Base-by-base conservation (phyloP, 1,140 invertebrate genomes). In the Bombus picipes region DNA sequence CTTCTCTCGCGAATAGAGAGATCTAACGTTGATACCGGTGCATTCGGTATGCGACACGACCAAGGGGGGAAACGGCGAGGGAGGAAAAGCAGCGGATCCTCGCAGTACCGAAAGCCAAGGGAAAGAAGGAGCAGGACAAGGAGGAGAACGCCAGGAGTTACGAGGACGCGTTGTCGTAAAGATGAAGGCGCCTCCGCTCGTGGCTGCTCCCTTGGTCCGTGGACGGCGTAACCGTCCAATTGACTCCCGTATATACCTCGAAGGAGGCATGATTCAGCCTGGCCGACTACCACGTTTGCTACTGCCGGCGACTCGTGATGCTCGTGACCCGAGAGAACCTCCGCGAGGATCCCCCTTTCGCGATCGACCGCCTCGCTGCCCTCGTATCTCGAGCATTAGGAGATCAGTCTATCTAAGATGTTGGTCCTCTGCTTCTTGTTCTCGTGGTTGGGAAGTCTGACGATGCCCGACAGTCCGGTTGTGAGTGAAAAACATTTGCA, bases 171-270 rank as follows among this genome's bases (percentile, higher is more conserved):
- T 88, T 88, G 89, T 90, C 89, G 87, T 90, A 90, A 90, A 90
- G 89, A 90, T 84, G 89, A 90, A 90, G 89, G 89, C 89, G 87
- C 89, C 89, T 90, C 81, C 83, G 78, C 81, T 90, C 83, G 75
- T 86, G 87, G 89, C 88, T 85, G 89, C 78, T 86, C 83, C 89
- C 87, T 90, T 86, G 77, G 83, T 90, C 71, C 85, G 72, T 84
- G 88, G 85, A 90, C 88, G 87, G 72, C 89, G 86, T 90, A 90
- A 90, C 86, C 89, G 83, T 90, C 89, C 89, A 90, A 90, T 90
- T 90, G 89, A 90, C 89, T 90, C 89, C 89, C 80, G 89, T 90
- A 84, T 89, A 89, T 90, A 90, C 87, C 73, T 73, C 77, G 83
- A 57, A 83, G 86, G 81, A 86, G 81, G 89, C 89, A 90, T 90